phyloP scores from a whole-genome alignment of 2,888 invertebrate genomes.

The Limnephilus rhombicus region DNA sequence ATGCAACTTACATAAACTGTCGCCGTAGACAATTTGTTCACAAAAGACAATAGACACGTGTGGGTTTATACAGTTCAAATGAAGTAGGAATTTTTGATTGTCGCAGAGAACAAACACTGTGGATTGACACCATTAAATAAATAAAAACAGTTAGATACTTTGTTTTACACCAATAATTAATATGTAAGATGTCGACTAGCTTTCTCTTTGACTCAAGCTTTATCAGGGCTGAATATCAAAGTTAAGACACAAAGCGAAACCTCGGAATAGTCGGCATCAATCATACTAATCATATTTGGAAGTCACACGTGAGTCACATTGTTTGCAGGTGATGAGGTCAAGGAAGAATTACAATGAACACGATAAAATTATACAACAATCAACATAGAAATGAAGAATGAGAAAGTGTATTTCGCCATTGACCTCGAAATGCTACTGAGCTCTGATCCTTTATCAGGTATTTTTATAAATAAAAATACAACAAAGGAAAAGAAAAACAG shows the following conservation, averaged over 20 bases:
- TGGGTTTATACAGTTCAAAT: neutral
- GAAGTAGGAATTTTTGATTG: neutral
- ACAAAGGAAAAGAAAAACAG: neutral
- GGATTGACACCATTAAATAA: neutral
- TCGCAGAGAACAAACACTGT: neutral
- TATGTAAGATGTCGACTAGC: neutral
- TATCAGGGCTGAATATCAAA: neutral
- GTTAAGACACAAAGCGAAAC: neutral
- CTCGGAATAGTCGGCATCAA: neutral
- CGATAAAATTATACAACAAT: neutral
- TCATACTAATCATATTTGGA: neutral
- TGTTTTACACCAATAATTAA: too few relatives aligned
- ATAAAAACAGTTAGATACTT: neutral
- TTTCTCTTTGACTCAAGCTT: neutral
- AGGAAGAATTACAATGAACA: too few relatives aligned
- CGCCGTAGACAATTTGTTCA: neutral
- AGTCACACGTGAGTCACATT: neutral
- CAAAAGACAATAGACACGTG: neutral
- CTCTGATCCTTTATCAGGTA: neutral
- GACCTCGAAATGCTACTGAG: neutral
- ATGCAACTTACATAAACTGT: neutral
- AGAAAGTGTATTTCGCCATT: neutral
- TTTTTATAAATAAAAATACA: neutral
- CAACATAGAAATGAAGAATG: neutral
- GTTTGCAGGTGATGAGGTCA: neutral